Evolutionary conservation across 2,888 invertebrate genomes (phyloP).

Genomic region (Parascotia fuliginaria): DNA sequence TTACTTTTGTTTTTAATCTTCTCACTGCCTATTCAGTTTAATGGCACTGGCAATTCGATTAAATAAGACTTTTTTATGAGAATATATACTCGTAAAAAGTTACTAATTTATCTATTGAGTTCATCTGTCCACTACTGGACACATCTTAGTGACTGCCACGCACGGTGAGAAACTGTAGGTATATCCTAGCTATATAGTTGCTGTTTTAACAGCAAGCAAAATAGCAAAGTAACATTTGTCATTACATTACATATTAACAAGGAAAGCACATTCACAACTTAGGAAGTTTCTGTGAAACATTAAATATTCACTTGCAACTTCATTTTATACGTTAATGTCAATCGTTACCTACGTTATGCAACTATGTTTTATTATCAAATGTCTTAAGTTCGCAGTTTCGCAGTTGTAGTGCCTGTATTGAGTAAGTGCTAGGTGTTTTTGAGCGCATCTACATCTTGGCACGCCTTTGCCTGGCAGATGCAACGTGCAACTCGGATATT

Average conservation of each 20-base stretch:
- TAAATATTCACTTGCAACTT: slow-evolving; percentile 52
- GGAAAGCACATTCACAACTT: slow-evolving; percentile 37
- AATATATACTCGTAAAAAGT: slow-evolving; percentile 16
- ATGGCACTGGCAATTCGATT: slow-evolving; percentile 44
- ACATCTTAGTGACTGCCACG: too few relatives aligned
- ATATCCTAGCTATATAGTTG: too few relatives aligned
- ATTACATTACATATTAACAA: slow-evolving; percentile 40
- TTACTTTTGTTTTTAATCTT: slow-evolving; percentile 51
- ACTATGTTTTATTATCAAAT: slow-evolving; percentile 75
- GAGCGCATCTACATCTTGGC: slow-evolving; percentile 57
- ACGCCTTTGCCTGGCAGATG: slow-evolving; percentile 40
- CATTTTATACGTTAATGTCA: slow-evolving; percentile 74
- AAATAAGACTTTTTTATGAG: slow-evolving; percentile 44
- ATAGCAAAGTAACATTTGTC: slow-evolving; percentile 1
- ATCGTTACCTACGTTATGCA: slow-evolving; percentile 73
- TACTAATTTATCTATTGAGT: not conserved
- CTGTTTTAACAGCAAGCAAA: too few relatives aligned
- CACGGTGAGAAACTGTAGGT: too few relatives aligned
- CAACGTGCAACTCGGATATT: slow-evolving; percentile 8
- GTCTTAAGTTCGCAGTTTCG: slow-evolving; percentile 61
- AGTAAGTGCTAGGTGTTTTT: slow-evolving; percentile 60
- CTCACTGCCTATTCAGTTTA: slow-evolving; percentile 57
- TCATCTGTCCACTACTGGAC: too few relatives aligned
- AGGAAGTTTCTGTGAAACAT: slow-evolving; percentile 52
- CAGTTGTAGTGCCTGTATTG: slow-evolving; percentile 57